Percentiles rank a stretch among this genome's conserved stretches.
phyloP scores from a whole-genome alignment of 2,797 vertebrate genomes.

The Cuniculus paca region DNA sequence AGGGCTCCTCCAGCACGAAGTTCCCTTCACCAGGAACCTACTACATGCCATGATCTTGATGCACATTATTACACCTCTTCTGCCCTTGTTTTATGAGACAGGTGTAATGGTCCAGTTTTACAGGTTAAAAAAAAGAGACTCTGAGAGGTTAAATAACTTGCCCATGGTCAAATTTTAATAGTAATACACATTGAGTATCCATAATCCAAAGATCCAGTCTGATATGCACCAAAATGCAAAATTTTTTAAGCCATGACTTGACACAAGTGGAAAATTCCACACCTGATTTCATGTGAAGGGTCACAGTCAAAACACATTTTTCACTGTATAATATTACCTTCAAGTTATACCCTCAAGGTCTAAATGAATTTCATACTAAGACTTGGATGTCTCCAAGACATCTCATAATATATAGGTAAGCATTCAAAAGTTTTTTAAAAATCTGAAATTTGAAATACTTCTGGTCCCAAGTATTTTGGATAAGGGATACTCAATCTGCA shows the following conservation, averaged over 20 bases:
- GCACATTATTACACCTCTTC: neutral
- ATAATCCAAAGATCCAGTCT: neutral
- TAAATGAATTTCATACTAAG: neutral
- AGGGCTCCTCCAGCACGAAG: neutral
- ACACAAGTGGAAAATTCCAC: neutral
- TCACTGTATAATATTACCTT: too few species aligned
- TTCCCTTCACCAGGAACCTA: neutral
- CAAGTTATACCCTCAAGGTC: neutral
- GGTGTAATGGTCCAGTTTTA: neutral
- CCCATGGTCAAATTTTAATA: neutral
- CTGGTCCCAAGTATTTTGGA: neutral
- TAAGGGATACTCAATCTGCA: neutral
- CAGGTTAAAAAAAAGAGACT: neutral
- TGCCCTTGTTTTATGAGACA: neutral
- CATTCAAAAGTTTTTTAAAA: neutral
- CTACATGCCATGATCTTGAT: neutral
- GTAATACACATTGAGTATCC: neutral
- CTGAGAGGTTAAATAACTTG: conserved; percentile 21
- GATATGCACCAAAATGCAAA: neutral
- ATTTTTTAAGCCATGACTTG: neutral
- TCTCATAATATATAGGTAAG: neutral
- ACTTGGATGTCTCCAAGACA: neutral
- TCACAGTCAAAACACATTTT: too few species aligned
- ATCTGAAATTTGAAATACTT: neutral
- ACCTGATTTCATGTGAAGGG: neutral